Base-by-base conservation (phyloP, 2,797 vertebrate species). In the Smutsia temminckii region DNA sequence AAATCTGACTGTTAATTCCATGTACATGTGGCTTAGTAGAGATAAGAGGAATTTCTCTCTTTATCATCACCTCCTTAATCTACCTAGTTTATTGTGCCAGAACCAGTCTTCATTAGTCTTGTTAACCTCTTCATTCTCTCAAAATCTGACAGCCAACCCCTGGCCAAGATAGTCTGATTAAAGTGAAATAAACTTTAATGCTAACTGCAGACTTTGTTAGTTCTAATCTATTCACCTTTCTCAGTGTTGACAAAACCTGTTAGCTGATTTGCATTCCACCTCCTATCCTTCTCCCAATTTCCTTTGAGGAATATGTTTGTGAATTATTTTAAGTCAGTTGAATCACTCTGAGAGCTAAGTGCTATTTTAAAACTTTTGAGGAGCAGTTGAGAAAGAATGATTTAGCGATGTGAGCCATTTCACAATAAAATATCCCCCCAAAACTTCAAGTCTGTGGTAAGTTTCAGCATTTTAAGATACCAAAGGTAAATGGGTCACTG, bases 261-360 rank as follows among this genome's bases (percentile, higher is more conserved):
- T 88, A 89, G 55, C 71, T 94, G 49, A 87, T 94, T 97, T 91
- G 80, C 75, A 68, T 97, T 81, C 85, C 80, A 93, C 72, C 79
- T 94, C 91, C 95, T 80, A 61, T 89, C 61, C 55, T 83, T 91
- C 27, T 51, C 83, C 32, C n/a, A 72, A 84, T 96, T 46, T 96
- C 72, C 86, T 87, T 96, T 91, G 81, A 94, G 94, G 95, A 96
- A 94, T 93, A 88, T 89, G 93, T 95, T 96, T 96, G 94, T 79
- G 95, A 94, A 89, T 97, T 97, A 97, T 95, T 97, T 96, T 97
- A 95, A 97, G 94, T 83, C 46, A 68, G 69, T 96, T 93, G 85
- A 97, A 93, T 95, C 94, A 94, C 68, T 93, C 80, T 89, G 88
- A 94, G 93, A 94, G 59, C 89, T 88, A 85, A 78, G 46, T 74